These are phyloP conservation scores for Condylura cristata DNA, from an alignment of 2,113 vertebrate genomes.

Conservation along the genomic window DNA sequence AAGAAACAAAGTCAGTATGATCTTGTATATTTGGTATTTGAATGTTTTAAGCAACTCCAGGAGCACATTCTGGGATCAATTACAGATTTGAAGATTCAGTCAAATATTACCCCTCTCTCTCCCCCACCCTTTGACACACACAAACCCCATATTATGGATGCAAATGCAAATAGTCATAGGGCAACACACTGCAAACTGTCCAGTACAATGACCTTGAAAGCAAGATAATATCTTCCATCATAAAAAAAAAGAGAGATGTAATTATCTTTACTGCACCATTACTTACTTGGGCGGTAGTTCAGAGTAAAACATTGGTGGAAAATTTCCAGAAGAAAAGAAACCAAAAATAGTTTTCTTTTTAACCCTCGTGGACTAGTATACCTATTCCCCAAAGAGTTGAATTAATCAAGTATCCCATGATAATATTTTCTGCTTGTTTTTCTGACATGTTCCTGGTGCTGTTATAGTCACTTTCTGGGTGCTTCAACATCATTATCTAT, in stretches of 20 bases:
- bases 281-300: conserved; percentile 7
- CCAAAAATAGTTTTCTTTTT: conserved; percentile 40
- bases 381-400: not conserved
- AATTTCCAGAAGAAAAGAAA: not conserved
- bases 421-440: not conserved
- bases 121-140: not conserved
- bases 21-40: not conserved
- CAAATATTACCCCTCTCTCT: not conserved
- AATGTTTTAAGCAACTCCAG: not conserved
- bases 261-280: conserved; percentile 39
- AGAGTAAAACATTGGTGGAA: conserved; percentile 45
- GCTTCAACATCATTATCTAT: not conserved
- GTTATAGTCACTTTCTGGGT: not conserved
- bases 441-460: not conserved
- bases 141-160: not conserved
- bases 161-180: conserved; percentile 23
- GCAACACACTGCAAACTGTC: not conserved
- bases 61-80: not conserved
- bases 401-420: not conserved
- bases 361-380: not conserved
- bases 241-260: not conserved
- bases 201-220: conserved; percentile 16
- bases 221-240: not conserved
- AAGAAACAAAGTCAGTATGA: not conserved
- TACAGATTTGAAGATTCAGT: not conserved